Evolutionary conservation across 2,113 vertebrate genomes (phyloP), one percentile per base, ranked within the genome.

Genomic region (Pluvianellus socialis): DNA sequence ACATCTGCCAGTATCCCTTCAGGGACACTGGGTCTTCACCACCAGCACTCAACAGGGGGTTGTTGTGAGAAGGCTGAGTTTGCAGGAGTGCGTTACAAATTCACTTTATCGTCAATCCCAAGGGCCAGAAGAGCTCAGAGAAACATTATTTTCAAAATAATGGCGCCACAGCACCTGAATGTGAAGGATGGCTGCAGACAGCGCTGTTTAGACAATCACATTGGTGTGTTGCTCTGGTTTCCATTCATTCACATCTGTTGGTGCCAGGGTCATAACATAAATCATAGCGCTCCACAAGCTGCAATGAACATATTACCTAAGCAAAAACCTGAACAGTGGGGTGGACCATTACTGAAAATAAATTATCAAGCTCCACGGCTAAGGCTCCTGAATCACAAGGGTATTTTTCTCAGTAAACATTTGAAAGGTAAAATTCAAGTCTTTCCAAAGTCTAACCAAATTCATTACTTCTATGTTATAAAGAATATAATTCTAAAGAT

Each of bases 91-190:
- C 23, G 12, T 50, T 27, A 10, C 8, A 45, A 72, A 42, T 47
- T 56, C 26, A 4, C 62, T 55, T 38, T 7, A 1, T 3, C 22
- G 50, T 35, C 20, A 58, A 32, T 58, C 58, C n/a, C 32, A 14
- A 7, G 52, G 35, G 35, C 24, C 23, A n/a, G 77, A 67, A 45
- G 28, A 40, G 16, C 70, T 88, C 35, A 21, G 58, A 13, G 32
- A 10, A 67, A 19, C 2, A 1, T 33, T 6, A 3, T 30, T 61
- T 61, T 30, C 28, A 47, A 28, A 63, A 19, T 9, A 27, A 16
- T 5, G 35, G 20, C 6, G 4, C 38, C 0, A 0, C 2, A 17
- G 55, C 5, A 13, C 1, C 47, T 3, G 30, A 6, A 33, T 3
- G 20, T 42, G 83, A 76, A 16, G 58, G 71, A 27, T 73, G 76